phyloP scores from a whole-genome alignment of 1,140 invertebrate genomes.

The Ephestia elutella region DNA sequence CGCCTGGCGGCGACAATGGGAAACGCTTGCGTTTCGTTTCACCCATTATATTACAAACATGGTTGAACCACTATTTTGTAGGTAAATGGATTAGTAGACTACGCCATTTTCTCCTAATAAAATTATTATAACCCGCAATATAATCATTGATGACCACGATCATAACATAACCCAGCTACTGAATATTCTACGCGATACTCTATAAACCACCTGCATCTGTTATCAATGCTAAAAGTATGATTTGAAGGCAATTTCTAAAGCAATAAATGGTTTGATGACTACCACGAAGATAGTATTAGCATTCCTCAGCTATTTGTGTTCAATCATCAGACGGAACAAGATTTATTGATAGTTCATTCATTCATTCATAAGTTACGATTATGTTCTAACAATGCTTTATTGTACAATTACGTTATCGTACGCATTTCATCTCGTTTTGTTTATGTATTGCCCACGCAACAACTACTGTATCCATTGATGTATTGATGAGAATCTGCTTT shows the following conservation, averaged over 20 bases:
- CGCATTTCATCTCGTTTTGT: slow-evolving; percentile 55
- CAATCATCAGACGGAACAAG: slow-evolving; percentile 33
- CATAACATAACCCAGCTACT: slow-evolving; percentile 5
- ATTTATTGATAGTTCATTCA: slow-evolving; percentile 36
- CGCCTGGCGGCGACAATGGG: too few relatives aligned
- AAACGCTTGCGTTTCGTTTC: too few relatives aligned
- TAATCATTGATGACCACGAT: not conserved
- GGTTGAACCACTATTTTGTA: too few relatives aligned
- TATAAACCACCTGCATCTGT: slow-evolving; percentile 27
- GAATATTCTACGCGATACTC: slow-evolving; percentile 17
- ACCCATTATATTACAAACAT: too few relatives aligned
- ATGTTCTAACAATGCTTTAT: slow-evolving; percentile 59
- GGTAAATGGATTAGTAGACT: too few relatives aligned
- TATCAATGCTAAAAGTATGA: slow-evolving; percentile 24
- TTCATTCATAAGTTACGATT: slow-evolving; percentile 49
- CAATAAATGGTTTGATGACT: slow-evolving; percentile 41
- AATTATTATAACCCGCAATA: too few relatives aligned
- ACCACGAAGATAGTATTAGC: slow-evolving; percentile 24
- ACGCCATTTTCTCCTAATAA: too few relatives aligned
- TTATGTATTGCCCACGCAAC: slow-evolving; percentile 24
- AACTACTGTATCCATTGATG: slow-evolving; percentile 5
- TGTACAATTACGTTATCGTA: slow-evolving; percentile 63
- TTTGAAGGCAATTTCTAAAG: slow-evolving; percentile 32
- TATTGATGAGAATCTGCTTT: not conserved
- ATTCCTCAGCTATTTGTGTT: slow-evolving; percentile 28